Evolutionary conservation across 2,113 vertebrate genomes (phyloP).

Genomic region (Heliornis fulica): DNA sequence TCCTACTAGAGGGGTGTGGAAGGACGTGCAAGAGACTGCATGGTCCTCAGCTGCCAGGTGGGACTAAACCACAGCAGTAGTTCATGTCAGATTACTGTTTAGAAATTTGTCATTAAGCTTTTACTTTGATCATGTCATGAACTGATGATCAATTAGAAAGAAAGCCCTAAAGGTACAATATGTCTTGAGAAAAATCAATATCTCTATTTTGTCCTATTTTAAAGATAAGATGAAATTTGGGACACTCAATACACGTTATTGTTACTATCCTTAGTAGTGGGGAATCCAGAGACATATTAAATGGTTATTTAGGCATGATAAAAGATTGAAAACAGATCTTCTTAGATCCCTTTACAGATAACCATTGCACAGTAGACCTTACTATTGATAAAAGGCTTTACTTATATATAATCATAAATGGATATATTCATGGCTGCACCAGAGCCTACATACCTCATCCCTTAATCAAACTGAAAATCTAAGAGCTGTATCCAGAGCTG

Average conservation of each 20-base stretch:
- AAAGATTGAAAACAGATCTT: neutral
- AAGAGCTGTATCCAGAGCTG: neutral
- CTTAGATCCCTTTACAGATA: neutral
- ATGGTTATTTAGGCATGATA: neutral
- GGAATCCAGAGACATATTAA: neutral
- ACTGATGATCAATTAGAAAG: conserved; percentile 5
- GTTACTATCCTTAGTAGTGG: neutral
- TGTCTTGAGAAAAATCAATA: conserved; percentile 16
- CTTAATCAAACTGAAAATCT: neutral
- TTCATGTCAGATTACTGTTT: neutral
- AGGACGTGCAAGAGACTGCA: too few relatives aligned
- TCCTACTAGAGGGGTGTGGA: too few relatives aligned
- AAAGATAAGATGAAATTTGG: neutral
- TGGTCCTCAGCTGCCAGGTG: too few relatives aligned
- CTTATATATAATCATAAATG: neutral
- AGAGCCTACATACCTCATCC: neutral
- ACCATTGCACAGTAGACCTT: neutral
- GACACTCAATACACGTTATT: neutral
- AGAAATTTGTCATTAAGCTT: conserved; percentile 5
- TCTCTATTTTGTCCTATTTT: neutral
- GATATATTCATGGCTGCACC: neutral
- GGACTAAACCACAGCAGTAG: neutral
- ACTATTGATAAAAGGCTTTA: neutral
- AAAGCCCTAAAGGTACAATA: neutral
- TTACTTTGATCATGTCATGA: conserved; percentile 1